Conservation (phyloP, 2,113 vertebrate species). For the Micronycteris hirsuta region DNA sequence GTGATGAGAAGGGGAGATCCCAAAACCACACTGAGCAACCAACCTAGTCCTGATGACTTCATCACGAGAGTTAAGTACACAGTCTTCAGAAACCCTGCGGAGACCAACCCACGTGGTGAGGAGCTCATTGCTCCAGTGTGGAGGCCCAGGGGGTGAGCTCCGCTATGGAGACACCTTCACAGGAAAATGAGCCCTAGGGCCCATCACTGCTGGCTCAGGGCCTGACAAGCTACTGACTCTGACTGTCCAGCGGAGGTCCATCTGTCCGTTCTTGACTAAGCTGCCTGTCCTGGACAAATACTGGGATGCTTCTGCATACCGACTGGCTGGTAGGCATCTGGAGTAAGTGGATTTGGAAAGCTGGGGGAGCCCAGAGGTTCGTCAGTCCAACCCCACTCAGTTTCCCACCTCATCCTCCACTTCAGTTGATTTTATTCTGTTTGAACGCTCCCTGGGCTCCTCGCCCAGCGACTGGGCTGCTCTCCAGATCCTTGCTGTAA, state of each 20-base stretch:
- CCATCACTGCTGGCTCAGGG: not conserved
- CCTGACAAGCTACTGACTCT: not conserved
- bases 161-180: not conserved
- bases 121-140: not conserved
- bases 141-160: not conserved
- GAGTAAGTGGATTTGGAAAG: not conserved
- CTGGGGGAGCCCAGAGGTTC: not conserved
- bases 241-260: not conserved
- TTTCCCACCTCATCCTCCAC: not conserved
- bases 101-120: not conserved
- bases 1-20: conserved; percentile 17
- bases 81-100: not conserved
- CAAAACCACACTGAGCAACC: not conserved
- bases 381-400: not conserved
- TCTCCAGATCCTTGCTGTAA: not conserved
- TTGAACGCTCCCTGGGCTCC: not conserved
- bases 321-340: not conserved
- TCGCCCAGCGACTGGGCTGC: not conserved
- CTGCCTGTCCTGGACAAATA: not conserved
- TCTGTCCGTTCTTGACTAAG: not conserved
- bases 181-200: not conserved
- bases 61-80: not conserved
- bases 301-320: too few species aligned
- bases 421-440: not conserved
- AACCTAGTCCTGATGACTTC: not conserved